These are phyloP conservation scores for Typhlomys cinereus DNA, from an alignment of 2,113 vertebrate species.

Conservation along the genomic window DNA sequence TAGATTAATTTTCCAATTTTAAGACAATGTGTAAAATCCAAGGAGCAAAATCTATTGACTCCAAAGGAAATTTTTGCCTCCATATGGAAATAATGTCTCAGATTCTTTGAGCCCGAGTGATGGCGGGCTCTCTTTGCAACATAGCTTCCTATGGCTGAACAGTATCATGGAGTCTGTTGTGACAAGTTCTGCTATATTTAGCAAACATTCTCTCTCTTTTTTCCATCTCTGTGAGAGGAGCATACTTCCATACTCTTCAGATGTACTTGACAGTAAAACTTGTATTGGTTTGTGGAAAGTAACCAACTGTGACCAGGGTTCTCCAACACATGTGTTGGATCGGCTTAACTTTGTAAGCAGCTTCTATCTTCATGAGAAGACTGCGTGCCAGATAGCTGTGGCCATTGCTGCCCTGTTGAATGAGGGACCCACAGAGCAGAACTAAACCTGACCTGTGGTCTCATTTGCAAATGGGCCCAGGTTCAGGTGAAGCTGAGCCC, in stretches of 20 bases:
- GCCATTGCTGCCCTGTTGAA: background rate
- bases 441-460: background rate
- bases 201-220: background rate
- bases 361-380: background rate
- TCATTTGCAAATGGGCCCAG: background rate
- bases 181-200: background rate
- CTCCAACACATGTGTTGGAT: constrained; percentile 2
- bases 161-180: background rate
- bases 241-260: background rate
- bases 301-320: background rate
- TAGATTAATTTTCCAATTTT: background rate
- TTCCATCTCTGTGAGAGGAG: background rate
- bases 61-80: background rate
- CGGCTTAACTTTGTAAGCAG: background rate
- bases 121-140: background rate
- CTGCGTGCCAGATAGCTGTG: background rate
- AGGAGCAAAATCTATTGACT: background rate
- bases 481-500: background rate
- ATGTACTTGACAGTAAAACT: background rate
- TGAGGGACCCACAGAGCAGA: background rate
- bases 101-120: background rate
- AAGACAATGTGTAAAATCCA: background rate
- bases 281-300: constrained; percentile 3
- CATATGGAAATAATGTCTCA: background rate
- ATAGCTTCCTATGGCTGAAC: background rate